Conservation (phyloP, 2,113 vertebrate species). For the Regulus satrapa region DNA sequence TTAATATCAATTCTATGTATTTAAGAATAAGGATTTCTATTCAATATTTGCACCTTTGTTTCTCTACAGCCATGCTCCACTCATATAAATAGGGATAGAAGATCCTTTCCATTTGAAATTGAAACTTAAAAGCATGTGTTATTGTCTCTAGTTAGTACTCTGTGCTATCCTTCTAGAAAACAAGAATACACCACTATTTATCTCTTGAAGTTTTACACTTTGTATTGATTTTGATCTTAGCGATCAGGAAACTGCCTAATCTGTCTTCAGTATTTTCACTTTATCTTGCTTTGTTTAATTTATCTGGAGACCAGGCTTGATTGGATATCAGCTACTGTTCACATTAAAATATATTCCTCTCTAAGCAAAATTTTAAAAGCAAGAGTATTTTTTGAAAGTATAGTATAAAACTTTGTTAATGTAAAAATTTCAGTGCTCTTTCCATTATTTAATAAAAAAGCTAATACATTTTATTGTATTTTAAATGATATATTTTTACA, state of each 20-base stretch:
- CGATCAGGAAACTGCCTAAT: neutral
- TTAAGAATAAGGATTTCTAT: neutral
- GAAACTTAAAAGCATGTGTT: neutral
- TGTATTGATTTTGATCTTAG: slow-evolving; percentile 31
- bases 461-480: neutral
- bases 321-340: neutral
- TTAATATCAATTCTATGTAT: neutral
- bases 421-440: neutral
- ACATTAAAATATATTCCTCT: neutral
- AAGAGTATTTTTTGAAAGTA: neutral
- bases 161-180: neutral
- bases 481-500: neutral
- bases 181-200: neutral
- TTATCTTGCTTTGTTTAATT: slow-evolving; percentile 10
- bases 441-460: neutral
- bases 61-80: neutral
- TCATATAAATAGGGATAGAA: neutral
- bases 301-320: neutral
- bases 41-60: neutral
- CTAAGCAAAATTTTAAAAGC: neutral
- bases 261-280: neutral
- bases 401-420: neutral
- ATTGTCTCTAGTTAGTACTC: neutral
- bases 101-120: neutral
- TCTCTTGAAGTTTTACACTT: slow-evolving; percentile 13